Evolutionary conservation across 2,888 invertebrate species (phyloP).

Genomic region (Parochlus steinenii): DNA sequence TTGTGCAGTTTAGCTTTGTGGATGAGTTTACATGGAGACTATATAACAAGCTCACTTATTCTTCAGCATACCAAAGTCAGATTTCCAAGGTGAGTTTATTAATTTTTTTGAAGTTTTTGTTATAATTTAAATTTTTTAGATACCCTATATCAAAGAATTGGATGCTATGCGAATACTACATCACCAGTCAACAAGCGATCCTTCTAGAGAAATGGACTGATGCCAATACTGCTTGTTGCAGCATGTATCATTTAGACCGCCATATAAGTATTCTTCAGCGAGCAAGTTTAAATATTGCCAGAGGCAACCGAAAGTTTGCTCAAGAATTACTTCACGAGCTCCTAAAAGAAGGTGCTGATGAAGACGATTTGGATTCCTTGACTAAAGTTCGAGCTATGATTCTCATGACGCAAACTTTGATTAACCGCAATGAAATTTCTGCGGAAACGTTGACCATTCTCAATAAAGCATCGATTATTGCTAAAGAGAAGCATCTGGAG

Average conservation of each 20-base stretch:
- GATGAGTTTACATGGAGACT: constrained; percentile 34
- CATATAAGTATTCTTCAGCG: constrained; percentile 44
- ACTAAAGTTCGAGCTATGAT: constrained; percentile 47
- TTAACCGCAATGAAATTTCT: constrained; percentile 28
- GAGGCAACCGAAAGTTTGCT: constrained; percentile 28
- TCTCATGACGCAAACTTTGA: constrained; percentile 48
- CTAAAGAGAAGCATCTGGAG: constrained; percentile 57
- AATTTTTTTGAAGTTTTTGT: too few relatives aligned
- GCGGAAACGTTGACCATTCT: constrained; percentile 40
- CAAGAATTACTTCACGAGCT: constrained; percentile 23
- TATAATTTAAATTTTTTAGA: too few relatives aligned
- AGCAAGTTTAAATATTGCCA: constrained; percentile 27
- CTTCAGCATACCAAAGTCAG: constrained; percentile 42
- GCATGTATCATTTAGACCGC: constrained; percentile 46
- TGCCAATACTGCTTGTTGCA: constrained; percentile 49
- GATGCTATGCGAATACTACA: constrained; percentile 47
- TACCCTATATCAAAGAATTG: constrained; percentile 44
- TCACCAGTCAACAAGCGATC: constrained; percentile 32
- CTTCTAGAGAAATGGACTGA: constrained; percentile 44
- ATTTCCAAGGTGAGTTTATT: too few relatives aligned
- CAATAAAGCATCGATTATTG: constrained; percentile 55
- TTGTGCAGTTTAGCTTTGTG: constrained; percentile 45
- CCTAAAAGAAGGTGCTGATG: constrained; percentile 17
- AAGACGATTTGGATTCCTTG: constrained; percentile 29
- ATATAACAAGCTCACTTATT: constrained; percentile 38